A percentile compares a stretch with the other conserved stretches of the same genome.
These are phyloP conservation scores for Eidolon dupreanum DNA, from an alignment of 2,797 vertebrate species.

Conservation along the genomic window DNA sequence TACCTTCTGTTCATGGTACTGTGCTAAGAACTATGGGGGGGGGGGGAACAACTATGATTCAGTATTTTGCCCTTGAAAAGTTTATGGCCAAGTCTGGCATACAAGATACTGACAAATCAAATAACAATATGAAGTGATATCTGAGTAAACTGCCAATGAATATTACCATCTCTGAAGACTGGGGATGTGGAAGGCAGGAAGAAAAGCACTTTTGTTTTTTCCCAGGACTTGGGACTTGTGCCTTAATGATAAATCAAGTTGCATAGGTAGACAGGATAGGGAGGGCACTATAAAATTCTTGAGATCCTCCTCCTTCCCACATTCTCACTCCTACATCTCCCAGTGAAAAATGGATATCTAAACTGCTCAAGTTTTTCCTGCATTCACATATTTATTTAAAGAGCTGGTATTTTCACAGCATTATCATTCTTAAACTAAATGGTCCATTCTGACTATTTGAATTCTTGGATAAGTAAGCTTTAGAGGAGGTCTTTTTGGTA, in stretches of 20 bases:
- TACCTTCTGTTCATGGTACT: background rate
- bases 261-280: too few relatives aligned
- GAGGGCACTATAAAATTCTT: background rate
- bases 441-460: slow-evolving; percentile 8
- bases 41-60: background rate
- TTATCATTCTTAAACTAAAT: background rate
- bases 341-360: background rate
- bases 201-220: background rate
- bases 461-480: background rate
- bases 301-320: background rate
- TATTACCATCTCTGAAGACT: background rate
- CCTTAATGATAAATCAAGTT: background rate
- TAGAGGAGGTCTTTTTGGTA: slow-evolving; percentile 47
- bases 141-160: background rate
- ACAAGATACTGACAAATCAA: background rate
- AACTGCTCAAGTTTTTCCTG: background rate
- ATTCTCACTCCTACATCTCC: background rate
- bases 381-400: background rate
- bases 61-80: background rate
- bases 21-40: background rate
- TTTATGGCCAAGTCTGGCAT: background rate
- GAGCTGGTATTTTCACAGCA: background rate
- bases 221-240: background rate
- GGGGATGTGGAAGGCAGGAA: background rate
- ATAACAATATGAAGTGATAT: background rate